Evolutionary conservation across 1,140 invertebrate genomes (phyloP).

Genomic region (Phortica variegata): DNA sequence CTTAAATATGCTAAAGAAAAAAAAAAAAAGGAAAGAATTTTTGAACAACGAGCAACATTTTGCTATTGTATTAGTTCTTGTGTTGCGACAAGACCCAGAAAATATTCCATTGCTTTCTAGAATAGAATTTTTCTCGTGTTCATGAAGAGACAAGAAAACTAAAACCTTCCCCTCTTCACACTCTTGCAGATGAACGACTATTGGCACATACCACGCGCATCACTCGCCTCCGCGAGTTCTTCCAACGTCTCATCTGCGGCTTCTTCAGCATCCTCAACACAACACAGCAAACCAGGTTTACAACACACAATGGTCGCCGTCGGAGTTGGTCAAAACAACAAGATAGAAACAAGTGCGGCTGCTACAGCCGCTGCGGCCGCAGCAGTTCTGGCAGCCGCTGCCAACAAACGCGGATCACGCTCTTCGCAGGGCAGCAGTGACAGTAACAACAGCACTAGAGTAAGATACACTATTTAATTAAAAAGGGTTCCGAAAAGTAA

Average conservation of each 20-base stretch:
- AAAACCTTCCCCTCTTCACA: neutral
- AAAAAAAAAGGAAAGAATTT: constrained; percentile 12
- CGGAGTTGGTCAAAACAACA: constrained; percentile 6
- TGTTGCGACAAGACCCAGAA: too few relatives aligned
- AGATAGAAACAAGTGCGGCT: constrained; percentile 53
- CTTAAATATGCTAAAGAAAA: constrained; percentile 23
- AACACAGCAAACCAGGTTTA: constrained; percentile 43
- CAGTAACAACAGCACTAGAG: constrained; percentile 76
- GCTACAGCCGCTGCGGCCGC: constrained; percentile 47
- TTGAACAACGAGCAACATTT: constrained; percentile 37
- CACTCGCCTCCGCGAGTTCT: constrained; percentile 68
- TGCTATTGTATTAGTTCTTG: too few relatives aligned
- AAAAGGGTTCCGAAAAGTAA: neutral
- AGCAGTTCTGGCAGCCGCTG: constrained; percentile 36
- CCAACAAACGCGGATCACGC: constrained; percentile 63
- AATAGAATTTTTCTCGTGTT: neutral
- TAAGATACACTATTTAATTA: constrained; percentile 54
- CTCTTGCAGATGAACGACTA: constrained; percentile 63
- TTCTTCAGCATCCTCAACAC: constrained; percentile 56
- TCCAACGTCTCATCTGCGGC: constrained; percentile 62
- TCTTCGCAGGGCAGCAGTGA: constrained; percentile 73
- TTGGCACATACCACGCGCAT: constrained; percentile 78
- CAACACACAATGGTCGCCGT: constrained; percentile 30
- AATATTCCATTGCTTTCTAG: neutral
- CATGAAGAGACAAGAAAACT: neutral